phyloP scores from a whole-genome alignment of 2,888 invertebrate species.

The Leptothorax acervorum region DNA sequence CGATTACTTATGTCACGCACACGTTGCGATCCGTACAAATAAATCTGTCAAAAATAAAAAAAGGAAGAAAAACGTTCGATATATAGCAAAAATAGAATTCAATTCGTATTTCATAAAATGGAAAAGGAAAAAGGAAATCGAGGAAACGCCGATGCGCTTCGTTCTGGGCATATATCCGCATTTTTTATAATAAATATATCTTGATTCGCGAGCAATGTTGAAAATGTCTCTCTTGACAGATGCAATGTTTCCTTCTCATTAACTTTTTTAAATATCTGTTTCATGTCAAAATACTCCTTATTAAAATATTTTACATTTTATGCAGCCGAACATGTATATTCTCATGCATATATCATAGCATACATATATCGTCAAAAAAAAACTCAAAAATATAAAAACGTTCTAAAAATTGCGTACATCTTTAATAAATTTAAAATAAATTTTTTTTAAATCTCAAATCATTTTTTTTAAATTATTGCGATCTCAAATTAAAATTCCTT shows the following conservation, averaged over 20 bases:
- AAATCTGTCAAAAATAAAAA: constrained; percentile 30
- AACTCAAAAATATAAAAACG: not conserved
- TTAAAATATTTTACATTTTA: constrained; percentile 3
- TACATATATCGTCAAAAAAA: not conserved
- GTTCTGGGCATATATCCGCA: not conserved
- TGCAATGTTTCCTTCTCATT: not conserved
- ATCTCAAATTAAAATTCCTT: no score
- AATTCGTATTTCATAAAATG: constrained; percentile 28
- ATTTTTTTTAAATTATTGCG: no score
- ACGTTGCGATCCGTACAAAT: not conserved
- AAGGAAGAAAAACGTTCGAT: not conserved
- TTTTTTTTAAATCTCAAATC: not conserved
- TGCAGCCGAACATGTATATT: not conserved
- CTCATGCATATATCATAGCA: not conserved
- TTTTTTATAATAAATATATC: constrained; percentile 21
- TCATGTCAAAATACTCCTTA: not conserved
- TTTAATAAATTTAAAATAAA: not conserved
- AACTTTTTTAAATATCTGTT: constrained; percentile 23
- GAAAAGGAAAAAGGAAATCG: constrained; percentile 4
- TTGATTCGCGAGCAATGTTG: constrained; percentile 5
- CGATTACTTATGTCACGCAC: not conserved
- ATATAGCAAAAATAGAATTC: constrained; percentile 22
- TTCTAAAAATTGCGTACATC: not conserved
- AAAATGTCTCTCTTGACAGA: not conserved
- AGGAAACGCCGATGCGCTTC: not conserved